phyloP scores from a whole-genome alignment of 2,113 vertebrate species.

The Charadrius vociferus region DNA sequence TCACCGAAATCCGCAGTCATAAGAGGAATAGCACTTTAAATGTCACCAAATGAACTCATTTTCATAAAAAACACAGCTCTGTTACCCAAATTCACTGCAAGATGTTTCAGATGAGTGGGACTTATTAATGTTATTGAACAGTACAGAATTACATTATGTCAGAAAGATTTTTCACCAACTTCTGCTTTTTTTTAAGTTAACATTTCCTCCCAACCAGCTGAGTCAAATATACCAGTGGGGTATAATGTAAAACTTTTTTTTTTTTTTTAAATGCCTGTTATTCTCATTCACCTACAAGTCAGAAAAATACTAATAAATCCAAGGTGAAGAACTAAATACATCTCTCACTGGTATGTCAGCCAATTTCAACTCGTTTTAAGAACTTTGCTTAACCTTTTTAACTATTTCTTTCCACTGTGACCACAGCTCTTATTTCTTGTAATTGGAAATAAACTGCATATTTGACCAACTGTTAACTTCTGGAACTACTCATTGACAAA shows the following conservation, averaged over 20 bases:
- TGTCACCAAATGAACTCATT: neutral
- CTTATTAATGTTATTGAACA: neutral
- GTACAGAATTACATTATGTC: neutral
- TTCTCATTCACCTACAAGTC: neutral
- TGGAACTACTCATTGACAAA: neutral
- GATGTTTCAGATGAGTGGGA: neutral
- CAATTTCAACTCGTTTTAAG: neutral
- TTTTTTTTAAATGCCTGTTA: neutral
- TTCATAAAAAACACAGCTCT: neutral
- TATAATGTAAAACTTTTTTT: neutral
- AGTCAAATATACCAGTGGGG: neutral
- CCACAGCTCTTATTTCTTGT: neutral
- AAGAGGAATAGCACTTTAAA: neutral
- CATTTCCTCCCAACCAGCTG: neutral
- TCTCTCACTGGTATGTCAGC: neutral
- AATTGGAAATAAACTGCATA: neutral
- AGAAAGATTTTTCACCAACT: neutral
- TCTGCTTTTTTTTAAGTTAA: neutral
- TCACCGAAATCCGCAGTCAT: neutral
- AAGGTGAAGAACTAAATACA: neutral
- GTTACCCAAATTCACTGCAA: neutral
- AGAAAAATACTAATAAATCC: neutral
- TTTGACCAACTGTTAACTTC: slow-evolving; percentile 12
- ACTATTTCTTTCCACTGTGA: neutral
- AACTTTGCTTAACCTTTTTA: neutral